phyloP scores from a whole-genome alignment of 1,140 invertebrate genomes.

The Eubasilissa regina region DNA sequence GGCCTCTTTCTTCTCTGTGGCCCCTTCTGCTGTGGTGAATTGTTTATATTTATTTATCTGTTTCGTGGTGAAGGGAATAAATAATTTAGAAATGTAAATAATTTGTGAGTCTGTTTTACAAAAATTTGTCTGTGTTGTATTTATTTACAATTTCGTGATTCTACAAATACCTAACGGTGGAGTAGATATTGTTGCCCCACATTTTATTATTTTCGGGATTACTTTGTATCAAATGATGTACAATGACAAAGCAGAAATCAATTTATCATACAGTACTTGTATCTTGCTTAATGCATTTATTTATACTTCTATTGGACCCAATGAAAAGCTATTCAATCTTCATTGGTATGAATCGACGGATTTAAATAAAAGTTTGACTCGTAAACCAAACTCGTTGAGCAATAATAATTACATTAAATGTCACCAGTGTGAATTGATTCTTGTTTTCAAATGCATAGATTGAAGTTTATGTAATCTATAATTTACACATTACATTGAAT shows the following conservation, averaged over 20 bases:
- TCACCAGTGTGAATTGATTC: conserved; percentile 35
- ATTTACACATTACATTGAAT: not conserved
- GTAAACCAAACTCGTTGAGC: too few species aligned
- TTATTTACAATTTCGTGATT: too few species aligned
- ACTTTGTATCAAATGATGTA: conserved; percentile 10
- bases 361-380: too few species aligned
- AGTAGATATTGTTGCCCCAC: not conserved
- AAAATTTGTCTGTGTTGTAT: too few species aligned
- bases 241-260: conserved; percentile 40
- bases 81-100: conserved; percentile 1
- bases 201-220: conserved; percentile 2
- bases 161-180: not conserved
- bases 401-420: too few species aligned
- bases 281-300: not conserved
- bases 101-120: too few species aligned
- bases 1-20: conserved; percentile 14
- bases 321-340: too few species aligned
- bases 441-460: conserved; percentile 23
- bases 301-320: too few species aligned
- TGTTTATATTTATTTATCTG: conserved; percentile 5
- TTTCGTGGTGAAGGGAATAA: conserved; percentile 9
- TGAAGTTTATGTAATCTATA: conserved; percentile 29
- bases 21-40: not conserved
- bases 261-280: conserved; percentile 22
- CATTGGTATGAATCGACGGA: too few species aligned